Conservation (phyloP, 2,797 vertebrate species). For the Meda fulgida region DNA sequence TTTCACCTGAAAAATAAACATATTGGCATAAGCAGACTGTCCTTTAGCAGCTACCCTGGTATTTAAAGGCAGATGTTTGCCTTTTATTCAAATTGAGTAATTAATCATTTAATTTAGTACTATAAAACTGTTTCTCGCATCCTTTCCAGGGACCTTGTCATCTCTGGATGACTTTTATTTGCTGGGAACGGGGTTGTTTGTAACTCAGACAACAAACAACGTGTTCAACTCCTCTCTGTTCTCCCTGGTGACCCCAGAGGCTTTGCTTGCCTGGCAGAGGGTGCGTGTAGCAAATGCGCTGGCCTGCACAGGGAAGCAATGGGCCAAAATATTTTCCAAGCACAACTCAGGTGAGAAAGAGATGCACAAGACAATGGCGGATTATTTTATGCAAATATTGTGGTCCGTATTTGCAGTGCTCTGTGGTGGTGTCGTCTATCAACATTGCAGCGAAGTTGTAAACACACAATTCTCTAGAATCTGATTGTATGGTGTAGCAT, state of each 20-base stretch:
- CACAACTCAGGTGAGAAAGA: slow-evolving; percentile 84
- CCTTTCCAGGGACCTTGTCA: slow-evolving; percentile 82
- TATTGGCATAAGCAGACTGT: slow-evolving; percentile 76
- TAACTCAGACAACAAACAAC: slow-evolving; percentile 90
- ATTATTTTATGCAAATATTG: slow-evolving; percentile 11
- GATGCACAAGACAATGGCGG: background rate
- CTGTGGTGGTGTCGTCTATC: background rate
- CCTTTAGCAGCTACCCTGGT: slow-evolving; percentile 95
- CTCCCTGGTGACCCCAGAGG: slow-evolving; percentile 78
- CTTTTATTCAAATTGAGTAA: background rate
- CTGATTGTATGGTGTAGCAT: background rate
- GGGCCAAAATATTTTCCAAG: slow-evolving; percentile 84
- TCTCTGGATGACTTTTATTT: slow-evolving; percentile 90
- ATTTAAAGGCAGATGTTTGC: slow-evolving; percentile 74
- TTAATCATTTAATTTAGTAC: background rate
- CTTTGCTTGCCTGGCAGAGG: slow-evolving; percentile 89
- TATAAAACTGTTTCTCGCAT: background rate
- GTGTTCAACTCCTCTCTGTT: slow-evolving; percentile 84
- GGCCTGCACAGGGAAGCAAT: slow-evolving; percentile 79
- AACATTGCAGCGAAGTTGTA: too few species aligned
- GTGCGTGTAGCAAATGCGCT: slow-evolving; percentile 88
- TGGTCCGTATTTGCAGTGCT: background rate
- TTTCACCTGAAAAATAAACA: slow-evolving; percentile 80
- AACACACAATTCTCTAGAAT: background rate
- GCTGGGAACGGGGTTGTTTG: slow-evolving; percentile 81